Evolutionary conservation across 2,888 invertebrate species (phyloP).

Genomic region (Calameuta filiformis): DNA sequence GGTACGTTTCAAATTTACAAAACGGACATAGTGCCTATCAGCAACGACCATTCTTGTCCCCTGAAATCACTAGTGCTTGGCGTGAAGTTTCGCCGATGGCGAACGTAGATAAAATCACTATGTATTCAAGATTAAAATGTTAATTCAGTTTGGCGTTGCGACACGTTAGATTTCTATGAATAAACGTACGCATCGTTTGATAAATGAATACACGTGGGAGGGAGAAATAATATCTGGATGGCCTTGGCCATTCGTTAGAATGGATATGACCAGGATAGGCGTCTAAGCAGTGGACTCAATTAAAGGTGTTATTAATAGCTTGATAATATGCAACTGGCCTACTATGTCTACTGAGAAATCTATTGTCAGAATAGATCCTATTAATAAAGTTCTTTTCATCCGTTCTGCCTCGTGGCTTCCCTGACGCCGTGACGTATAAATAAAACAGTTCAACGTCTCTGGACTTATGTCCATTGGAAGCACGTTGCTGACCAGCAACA

Average conservation of each 20-base stretch:
- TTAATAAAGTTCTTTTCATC: not conserved
- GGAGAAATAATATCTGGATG: slow-evolving; percentile 10
- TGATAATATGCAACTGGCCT: slow-evolving; percentile 22
- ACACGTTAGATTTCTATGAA: not conserved
- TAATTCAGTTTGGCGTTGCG: not conserved
- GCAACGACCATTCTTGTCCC: not conserved
- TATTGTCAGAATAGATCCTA: not conserved
- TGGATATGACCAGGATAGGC: slow-evolving; percentile 29
- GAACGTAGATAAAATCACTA: not conserved
- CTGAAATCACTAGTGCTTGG: not conserved
- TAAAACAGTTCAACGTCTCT: not conserved
- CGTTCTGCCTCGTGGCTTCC: not conserved
- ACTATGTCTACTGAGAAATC: slow-evolving; percentile 2
- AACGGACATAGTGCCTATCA: not conserved
- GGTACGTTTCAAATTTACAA: slow-evolving; percentile 67
- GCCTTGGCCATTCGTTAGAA: slow-evolving; percentile 32
- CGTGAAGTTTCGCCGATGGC: not conserved
- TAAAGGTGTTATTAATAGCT: slow-evolving; percentile 41
- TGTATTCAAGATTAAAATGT: not conserved
- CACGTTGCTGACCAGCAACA: too few relatives aligned
- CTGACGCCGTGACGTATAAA: not conserved
- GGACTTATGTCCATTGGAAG: too few relatives aligned
- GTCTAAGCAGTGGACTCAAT: slow-evolving; percentile 32
- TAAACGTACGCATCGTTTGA: too few relatives aligned
- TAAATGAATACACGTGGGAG: not conserved